phyloP scores from a whole-genome alignment of 2,888 invertebrate species.

The Timandra comae region DNA sequence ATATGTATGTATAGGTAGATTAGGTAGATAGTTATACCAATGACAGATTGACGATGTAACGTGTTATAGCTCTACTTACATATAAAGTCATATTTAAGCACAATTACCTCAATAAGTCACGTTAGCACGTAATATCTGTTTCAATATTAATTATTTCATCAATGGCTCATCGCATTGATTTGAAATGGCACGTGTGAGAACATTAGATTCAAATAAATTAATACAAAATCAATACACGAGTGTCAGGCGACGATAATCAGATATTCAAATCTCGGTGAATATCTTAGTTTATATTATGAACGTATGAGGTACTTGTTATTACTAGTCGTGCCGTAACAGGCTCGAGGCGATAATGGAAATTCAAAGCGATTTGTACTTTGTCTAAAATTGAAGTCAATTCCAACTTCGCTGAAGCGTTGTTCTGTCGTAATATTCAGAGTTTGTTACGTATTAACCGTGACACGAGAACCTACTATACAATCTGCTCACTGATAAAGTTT shows the following conservation, averaged over 20 bases:
- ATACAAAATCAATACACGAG: no score
- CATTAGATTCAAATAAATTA: no score
- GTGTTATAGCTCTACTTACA: no score
- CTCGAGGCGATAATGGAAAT: constrained; percentile 18
- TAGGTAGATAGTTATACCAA: no score
- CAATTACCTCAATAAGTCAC: no score
- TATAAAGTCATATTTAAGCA: no score
- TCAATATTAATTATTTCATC: no score
- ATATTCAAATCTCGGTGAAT: constrained; percentile 20
- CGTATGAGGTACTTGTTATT: constrained; percentile 19
- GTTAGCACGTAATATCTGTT: no score
- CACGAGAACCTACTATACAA: constrained; percentile 6
- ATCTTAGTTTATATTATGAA: constrained; percentile 12
- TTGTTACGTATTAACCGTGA: constrained; percentile 13
- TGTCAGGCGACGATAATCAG: constrained; percentile 7
- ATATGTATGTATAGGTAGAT: no score
- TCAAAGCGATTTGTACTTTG: constrained; percentile 21
- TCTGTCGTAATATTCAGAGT: constrained; percentile 10
- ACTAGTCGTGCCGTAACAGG: constrained; percentile 15
- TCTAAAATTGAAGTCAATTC: constrained; percentile 12
- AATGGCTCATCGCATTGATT: no score
- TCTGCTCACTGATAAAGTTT: constrained; percentile 1
- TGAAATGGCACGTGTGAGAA: no score
- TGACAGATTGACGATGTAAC: no score
- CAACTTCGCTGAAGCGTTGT: constrained; percentile 12